Base-by-base conservation (phyloP, 1,140 invertebrate species). In the Tetramorium simillimum region DNA sequence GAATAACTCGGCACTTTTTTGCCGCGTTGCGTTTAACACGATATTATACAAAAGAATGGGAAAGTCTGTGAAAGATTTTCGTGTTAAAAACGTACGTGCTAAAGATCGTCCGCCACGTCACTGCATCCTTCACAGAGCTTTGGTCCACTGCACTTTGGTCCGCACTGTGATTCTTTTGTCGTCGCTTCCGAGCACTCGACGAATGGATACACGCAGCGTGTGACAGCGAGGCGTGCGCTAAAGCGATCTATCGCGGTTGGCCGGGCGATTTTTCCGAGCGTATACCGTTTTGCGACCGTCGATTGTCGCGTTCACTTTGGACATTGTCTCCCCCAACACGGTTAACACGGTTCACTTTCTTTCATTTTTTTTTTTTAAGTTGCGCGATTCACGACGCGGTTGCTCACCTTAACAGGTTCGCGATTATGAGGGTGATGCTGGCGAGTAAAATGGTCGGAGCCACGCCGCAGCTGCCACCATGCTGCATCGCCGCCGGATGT, bases 401-500 rank as follows among this genome's bases (percentile, higher is more conserved):
- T 87, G 94, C 94, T 95, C 95, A 95, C 93, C 95, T 95, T 80
- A 94, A 90, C 87, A 95, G 86, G 86, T 95, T 93, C 62, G 94
- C 92, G 60, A 94, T 85, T 78, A 93, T 84, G 43, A 94, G 90
- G 3, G 93, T 93, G 62, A 94, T 87, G 33, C 91, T 92, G 43
- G 93, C 92, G 21, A 94, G 90, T 9, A 94, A 90, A 84, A 94
- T 92, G 80, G 91, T 93, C 28, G 94, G 94, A 7, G 89, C 84
- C 51, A 94, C 86, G 51, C 92, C 92, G 81, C 92, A 93, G 72
- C 94, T 94, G 10, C 95, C 94, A n/a, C 96, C 96, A 87, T 96
- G 96, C 86, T 96, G 96, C 96, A 96, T 96, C 12, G 96, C 96
- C 80, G 96, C 96, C 16, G 96, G 96, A 92, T 96, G 95, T 89